These are phyloP conservation scores for Carposina sasakii DNA, from an alignment of 1,140 invertebrate species.

Conservation along the genomic window DNA sequence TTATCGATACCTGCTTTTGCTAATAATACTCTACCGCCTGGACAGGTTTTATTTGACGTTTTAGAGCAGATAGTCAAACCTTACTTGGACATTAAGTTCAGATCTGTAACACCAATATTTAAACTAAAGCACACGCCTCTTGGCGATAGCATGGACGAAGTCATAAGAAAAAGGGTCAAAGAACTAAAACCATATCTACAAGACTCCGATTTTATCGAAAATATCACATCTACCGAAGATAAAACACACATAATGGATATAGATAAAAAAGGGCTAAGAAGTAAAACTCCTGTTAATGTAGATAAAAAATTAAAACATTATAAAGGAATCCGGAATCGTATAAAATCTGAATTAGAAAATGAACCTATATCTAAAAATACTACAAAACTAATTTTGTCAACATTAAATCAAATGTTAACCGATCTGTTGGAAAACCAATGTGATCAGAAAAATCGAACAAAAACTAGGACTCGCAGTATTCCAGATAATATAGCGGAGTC, in stretches of 20 bases:
- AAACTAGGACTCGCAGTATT: no score
- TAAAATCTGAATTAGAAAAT: conserved; percentile 38
- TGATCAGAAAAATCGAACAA: conserved; percentile 24
- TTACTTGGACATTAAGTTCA: no score
- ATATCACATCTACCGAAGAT: no score
- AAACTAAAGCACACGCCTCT: no score
- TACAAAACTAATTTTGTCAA: conserved; percentile 31
- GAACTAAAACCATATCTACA: conserved; percentile 37
- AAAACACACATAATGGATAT: conserved; percentile 48
- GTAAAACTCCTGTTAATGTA: neutral
- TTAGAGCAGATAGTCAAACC: no score
- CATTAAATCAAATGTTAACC: conserved; percentile 41
- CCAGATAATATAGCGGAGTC: no score
- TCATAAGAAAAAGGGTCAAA: conserved; percentile 33
- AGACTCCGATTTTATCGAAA: no score
- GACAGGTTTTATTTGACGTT: no score
- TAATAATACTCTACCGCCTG: no score
- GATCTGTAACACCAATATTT: no score
- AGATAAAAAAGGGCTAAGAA: conserved; percentile 2
- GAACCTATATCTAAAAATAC: conserved; percentile 39
- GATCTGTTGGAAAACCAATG: conserved; percentile 35
- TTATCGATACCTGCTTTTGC: no score
- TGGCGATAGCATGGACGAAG: neutral
- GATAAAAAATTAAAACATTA: conserved; percentile 17
- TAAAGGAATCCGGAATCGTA: conserved; percentile 35